A percentile compares a stretch with the other conserved stretches of the same genome.
Conservation (phyloP, 2,888 invertebrate genomes). For the Acronicta leporina region DNA sequence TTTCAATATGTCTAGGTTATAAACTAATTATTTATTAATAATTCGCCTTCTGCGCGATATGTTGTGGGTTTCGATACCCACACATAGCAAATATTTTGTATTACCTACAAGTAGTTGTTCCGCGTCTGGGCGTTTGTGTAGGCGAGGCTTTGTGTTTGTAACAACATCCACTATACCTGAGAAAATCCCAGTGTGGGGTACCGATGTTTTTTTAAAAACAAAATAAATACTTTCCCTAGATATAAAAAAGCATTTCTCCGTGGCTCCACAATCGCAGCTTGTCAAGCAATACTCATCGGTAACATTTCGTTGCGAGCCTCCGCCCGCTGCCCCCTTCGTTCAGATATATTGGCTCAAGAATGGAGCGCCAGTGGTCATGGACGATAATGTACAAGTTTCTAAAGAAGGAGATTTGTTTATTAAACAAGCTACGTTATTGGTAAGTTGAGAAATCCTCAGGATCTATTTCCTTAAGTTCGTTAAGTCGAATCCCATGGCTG, state of each 20-base stretch:
- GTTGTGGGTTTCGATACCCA: no score
- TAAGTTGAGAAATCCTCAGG: conserved; percentile 58
- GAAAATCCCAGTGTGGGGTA: no score
- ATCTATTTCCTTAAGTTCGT: neutral
- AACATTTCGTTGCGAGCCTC: conserved; percentile 96
- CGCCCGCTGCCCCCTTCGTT: conserved; percentile 95
- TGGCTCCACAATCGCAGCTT: conserved; percentile 94
- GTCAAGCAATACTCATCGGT: conserved; percentile 95
- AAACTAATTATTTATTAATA: no score
- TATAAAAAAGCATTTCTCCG: conserved; percentile 96
- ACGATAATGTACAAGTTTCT: conserved; percentile 92
- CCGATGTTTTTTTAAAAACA: no score
- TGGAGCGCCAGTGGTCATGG: conserved; percentile 91
- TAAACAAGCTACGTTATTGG: conserved; percentile 94
- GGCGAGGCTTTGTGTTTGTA: no score
- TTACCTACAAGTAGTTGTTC: no score
- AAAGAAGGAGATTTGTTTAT: conserved; percentile 95
- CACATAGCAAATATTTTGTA: no score
- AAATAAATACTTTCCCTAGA: conserved; percentile 86
- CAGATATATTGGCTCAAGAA: conserved; percentile 96
- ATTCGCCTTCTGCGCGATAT: no score
- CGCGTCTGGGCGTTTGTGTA: no score
- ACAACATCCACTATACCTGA: no score
- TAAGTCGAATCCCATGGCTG: no score
- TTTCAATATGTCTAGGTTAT: no score